Evolutionary conservation across 2,797 vertebrate species (phyloP).

Genomic region (Pseudochirops cupreus): DNA sequence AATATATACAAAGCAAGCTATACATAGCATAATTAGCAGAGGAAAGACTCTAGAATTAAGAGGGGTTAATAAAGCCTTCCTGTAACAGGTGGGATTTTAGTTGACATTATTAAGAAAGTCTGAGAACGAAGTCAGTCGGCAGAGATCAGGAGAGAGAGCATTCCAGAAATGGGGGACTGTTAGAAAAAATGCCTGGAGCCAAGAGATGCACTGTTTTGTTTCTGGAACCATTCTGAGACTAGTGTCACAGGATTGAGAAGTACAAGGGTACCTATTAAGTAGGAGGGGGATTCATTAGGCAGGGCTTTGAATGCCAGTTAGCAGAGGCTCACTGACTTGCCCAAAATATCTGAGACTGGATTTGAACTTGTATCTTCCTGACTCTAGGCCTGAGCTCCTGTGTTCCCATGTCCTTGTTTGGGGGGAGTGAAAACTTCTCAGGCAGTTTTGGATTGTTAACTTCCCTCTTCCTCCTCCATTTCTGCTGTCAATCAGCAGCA

Average conservation of each 20-base stretch:
- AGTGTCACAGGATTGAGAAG: neutral
- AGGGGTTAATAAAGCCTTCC: neutral
- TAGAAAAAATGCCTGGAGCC: neutral
- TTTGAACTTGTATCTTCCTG: neutral
- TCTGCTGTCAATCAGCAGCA: no score
- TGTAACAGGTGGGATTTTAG: neutral
- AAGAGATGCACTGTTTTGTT: neutral
- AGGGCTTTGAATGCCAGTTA: neutral
- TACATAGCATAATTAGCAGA: neutral
- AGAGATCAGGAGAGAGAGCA: neutral
- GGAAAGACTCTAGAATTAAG: neutral
- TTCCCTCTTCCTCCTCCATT: no score
- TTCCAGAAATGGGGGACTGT: neutral
- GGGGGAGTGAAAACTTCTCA: no score
- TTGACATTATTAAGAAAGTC: neutral
- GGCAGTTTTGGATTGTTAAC: no score
- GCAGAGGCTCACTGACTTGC: neutral
- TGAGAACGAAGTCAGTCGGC: neutral
- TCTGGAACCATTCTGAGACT: neutral
- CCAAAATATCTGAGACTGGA: neutral
- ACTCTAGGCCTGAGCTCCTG: neutral
- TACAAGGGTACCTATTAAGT: neutral
- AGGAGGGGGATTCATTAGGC: neutral
- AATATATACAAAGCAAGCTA: neutral
- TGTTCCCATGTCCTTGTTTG: neutral